These are phyloP conservation scores for Calephelis nemesis DNA, from an alignment of 1,140 invertebrate species.

Conservation along the genomic window DNA sequence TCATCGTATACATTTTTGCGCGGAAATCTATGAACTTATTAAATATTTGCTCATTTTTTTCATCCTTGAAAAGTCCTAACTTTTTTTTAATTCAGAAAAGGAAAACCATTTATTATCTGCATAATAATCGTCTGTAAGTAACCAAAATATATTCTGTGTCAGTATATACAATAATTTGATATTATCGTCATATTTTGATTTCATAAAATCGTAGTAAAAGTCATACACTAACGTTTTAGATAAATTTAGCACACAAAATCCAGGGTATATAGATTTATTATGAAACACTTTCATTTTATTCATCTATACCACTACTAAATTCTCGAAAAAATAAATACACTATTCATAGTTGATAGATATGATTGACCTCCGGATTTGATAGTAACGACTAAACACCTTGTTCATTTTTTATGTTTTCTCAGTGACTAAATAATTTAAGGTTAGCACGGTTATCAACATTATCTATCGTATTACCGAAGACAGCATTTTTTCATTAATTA, in stretches of 20 bases:
- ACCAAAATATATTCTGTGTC: slow-evolving; percentile 37
- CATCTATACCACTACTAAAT: slow-evolving; percentile 58
- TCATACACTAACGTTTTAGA: slow-evolving; percentile 49
- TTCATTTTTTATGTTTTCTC: slow-evolving; percentile 36
- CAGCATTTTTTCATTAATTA: slow-evolving; percentile 75
- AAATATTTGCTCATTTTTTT: slow-evolving; percentile 8
- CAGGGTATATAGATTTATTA: slow-evolving; percentile 69
- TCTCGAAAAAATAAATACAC: slow-evolving; percentile 49
- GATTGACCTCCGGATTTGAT: slow-evolving; percentile 46
- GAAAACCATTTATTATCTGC: neutral
- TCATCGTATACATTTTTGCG: slow-evolving; percentile 2
- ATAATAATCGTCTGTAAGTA: no score
- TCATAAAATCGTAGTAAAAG: slow-evolving; percentile 51
- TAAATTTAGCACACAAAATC: slow-evolving; percentile 60
- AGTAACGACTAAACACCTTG: slow-evolving; percentile 3
- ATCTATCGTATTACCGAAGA: slow-evolving; percentile 57
- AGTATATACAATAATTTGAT: slow-evolving; percentile 31
- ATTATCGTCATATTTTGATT: slow-evolving; percentile 25
- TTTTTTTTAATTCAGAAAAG: slow-evolving; percentile 22
- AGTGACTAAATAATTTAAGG: slow-evolving; percentile 55
- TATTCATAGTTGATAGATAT: no score
- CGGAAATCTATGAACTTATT: slow-evolving; percentile 6
- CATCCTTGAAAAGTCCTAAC: slow-evolving; percentile 21
- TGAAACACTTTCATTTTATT: slow-evolving; percentile 44
- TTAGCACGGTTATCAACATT: slow-evolving; percentile 70